Base-by-base conservation (phyloP, 92 coral and sea anemone genomes). In the Diadumene lineata region DNA sequence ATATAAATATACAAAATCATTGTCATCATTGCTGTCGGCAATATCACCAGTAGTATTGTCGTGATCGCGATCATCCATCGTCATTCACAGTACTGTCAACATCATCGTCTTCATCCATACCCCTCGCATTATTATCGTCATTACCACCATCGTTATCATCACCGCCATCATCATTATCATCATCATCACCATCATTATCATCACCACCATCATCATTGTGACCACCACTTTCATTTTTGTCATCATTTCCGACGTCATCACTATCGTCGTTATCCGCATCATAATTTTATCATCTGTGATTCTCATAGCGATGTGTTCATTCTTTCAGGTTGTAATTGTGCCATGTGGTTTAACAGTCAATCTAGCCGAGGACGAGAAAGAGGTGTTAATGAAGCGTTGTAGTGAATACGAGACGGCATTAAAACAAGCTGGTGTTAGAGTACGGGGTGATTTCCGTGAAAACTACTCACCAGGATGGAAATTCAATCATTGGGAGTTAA, bases 381-480 rank as follows among this genome's bases (percentile, higher is more conserved):
- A 72, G 30, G 79, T 50, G 38, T 56, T 94, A 33, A 65, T 94
- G 26, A 80, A 80, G 34, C 73, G 79, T 51, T 94, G 98, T 68
- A 71, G 75, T 31, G 87, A 92, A 34, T 84, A 88, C 66, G 89
- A 92, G 76, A 62, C 75, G 51, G 86, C 68, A 1, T 77, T 94
- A 13, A 63, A 60, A 34, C 82, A 75, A 31, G 91, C 92, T 64
- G 93, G 96, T 8, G 60, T 94, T 31, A 79, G 89, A 79, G 94
- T 82, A 23, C 88, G 60, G 62, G 93, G 93, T 30, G 98, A 94
- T 64, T 88, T 74, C 81, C 84, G 94, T 23, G 98, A 88, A 2
- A 91, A 94, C 74, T 91, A 94, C 72, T 94, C 98, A 0, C 98
- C 98, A 0, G 98, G 98, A 34, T 94, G 98, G 97, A 94, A 94